Percentiles rank a stretch among this genome's conserved stretches.
phyloP scores from a whole-genome alignment of 2,797 vertebrate genomes.

The Gephyroberyx darwinii region DNA sequence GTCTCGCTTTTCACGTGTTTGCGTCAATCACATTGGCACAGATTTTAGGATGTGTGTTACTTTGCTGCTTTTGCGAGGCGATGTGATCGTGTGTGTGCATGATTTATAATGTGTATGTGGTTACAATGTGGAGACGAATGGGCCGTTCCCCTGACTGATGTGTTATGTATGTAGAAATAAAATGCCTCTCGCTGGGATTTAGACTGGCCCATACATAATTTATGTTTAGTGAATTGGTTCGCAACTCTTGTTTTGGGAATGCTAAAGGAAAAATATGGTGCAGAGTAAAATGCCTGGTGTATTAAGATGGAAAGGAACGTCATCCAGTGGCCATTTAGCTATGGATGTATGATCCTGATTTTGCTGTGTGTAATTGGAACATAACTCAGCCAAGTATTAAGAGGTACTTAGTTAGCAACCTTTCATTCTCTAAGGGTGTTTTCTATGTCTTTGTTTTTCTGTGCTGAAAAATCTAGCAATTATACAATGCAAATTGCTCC shows the following conservation, averaged over 20 bases:
- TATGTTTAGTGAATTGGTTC: constrained; percentile 68
- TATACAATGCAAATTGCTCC: constrained; percentile 45
- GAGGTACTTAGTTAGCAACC: constrained; percentile 18
- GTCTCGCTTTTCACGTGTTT: constrained; percentile 56
- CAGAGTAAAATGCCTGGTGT: not conserved
- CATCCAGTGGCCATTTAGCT: constrained; percentile 21
- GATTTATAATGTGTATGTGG: constrained; percentile 43
- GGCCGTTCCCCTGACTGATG: constrained; percentile 52
- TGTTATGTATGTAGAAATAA: constrained; percentile 72
- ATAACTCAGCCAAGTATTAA: constrained; percentile 27
- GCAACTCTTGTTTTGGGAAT: constrained; percentile 46
- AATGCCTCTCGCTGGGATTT: constrained; percentile 54
- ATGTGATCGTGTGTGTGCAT: constrained; percentile 26
- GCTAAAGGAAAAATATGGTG: constrained; percentile 29
- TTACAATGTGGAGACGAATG: constrained; percentile 54
- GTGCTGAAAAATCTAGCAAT: constrained; percentile 36
- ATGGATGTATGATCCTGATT: constrained; percentile 39
- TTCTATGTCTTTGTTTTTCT: constrained; percentile 3
- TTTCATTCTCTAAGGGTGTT: constrained; percentile 17
- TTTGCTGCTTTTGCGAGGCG: constrained; percentile 12
- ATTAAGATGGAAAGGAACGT: constrained; percentile 41
- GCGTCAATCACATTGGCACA: constrained; percentile 55
- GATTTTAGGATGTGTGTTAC: constrained; percentile 38
- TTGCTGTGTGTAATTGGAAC: constrained; percentile 40
- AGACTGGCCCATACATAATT: constrained; percentile 64